Percentiles rank a stretch among this genome's conserved stretches.
phyloP scores from a whole-genome alignment of 1,140 invertebrate genomes.

The Drosophila santomea region DNA sequence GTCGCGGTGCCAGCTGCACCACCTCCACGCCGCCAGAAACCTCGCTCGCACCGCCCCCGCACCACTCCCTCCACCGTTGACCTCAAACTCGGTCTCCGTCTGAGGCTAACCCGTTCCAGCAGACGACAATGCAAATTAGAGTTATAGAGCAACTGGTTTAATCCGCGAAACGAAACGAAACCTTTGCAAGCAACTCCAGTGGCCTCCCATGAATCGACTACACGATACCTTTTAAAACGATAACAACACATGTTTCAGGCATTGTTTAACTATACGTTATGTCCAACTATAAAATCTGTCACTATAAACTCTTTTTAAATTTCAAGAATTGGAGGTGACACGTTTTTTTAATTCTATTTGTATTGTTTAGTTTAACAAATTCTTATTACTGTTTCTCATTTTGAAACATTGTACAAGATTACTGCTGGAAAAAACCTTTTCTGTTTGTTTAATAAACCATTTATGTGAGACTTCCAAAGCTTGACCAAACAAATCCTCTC shows the following conservation, averaged over 20 bases:
- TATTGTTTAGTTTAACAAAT: neutral
- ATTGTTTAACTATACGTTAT: too few relatives aligned
- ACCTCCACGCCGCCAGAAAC: conserved; percentile 1
- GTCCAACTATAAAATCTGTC: too few relatives aligned
- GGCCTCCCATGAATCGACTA: neutral
- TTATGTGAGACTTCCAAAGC: neutral
- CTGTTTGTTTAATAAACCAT: too few relatives aligned
- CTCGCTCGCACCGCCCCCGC: conserved; percentile 8
- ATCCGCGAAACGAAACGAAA: conserved; percentile 27
- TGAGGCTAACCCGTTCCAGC: conserved; percentile 44
- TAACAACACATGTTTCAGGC: too few relatives aligned
- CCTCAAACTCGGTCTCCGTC: conserved; percentile 29
- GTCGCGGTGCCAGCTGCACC: conserved; percentile 18
- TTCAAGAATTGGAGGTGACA: too few relatives aligned
- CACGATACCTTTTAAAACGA: neutral
- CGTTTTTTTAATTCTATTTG: too few relatives aligned
- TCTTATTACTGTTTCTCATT: too few relatives aligned
- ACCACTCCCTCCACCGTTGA: conserved; percentile 7
- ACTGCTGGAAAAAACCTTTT: too few relatives aligned
- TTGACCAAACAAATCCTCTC: neutral
- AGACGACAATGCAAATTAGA: conserved; percentile 75
- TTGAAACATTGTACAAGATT: too few relatives aligned
- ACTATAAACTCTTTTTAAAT: too few relatives aligned
- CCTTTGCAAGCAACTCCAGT: conserved; percentile 42
- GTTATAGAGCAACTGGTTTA: conserved; percentile 74